Percentiles rank a stretch among this genome's conserved stretches.
Conservation (phyloP, 2,797 vertebrate genomes). For the Myotis findleyi region DNA sequence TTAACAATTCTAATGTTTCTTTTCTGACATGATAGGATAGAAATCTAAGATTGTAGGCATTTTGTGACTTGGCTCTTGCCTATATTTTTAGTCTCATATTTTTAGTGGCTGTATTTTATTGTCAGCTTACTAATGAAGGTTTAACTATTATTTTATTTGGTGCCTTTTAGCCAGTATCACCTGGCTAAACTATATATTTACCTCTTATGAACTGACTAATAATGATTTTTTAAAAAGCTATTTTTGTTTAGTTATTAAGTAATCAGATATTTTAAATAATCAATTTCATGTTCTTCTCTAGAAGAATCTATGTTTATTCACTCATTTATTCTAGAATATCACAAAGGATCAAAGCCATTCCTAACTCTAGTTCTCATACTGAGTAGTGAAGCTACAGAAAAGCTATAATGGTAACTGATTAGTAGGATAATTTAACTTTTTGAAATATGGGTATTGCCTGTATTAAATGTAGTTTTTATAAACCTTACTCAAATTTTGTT, state of each 20-base stretch:
- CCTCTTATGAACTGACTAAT: background rate
- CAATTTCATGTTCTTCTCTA: background rate
- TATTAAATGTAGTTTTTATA: conserved; percentile 39
- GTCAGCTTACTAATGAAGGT: conserved; percentile 18
- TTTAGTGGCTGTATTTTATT: conserved; percentile 14
- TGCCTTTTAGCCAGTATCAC: conserved; percentile 24
- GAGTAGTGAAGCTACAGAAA: background rate
- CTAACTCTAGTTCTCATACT: background rate
- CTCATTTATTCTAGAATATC: conserved; percentile 26
- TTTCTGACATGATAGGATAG: background rate
- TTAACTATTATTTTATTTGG: conserved; percentile 56
- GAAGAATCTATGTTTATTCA: background rate
- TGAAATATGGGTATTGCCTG: conserved; percentile 11
- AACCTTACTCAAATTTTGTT: conserved; percentile 34
- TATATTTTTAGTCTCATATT: background rate
- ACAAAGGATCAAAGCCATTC: background rate
- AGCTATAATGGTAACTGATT: background rate
- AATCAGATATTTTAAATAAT: conserved; percentile 31
- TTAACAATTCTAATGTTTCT: background rate
- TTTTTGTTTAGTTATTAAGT: conserved; percentile 46
- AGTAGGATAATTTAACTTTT: background rate
- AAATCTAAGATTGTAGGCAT: background rate
- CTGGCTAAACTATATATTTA: background rate
- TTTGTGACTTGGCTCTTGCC: background rate
- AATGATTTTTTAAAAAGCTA: background rate